Evolutionary conservation across 1,140 invertebrate genomes (phyloP).

Genomic region (Sycophaga agraensis): DNA sequence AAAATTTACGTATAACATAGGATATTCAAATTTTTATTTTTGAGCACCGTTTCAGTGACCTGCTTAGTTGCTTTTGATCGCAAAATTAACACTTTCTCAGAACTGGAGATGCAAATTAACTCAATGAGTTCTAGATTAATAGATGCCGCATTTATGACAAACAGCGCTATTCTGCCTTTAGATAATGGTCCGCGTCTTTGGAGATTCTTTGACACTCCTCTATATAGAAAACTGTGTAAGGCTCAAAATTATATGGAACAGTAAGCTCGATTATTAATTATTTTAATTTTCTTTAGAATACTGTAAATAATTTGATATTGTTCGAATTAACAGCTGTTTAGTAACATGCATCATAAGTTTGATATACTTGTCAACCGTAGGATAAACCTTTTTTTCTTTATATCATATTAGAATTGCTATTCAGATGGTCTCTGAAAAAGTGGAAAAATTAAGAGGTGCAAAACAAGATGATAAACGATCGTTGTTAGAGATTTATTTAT

Average conservation of each 20-base stretch:
- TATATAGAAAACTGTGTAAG: conserved; percentile 69
- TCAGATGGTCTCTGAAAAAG: conserved; percentile 66
- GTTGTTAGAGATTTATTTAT: conserved; percentile 68
- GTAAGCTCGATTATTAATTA: too few relatives aligned
- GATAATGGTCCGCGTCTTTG: conserved; percentile 78
- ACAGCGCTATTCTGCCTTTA: conserved; percentile 69
- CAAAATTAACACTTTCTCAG: conserved; percentile 66
- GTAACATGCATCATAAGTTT: too few relatives aligned
- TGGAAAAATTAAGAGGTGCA: conserved; percentile 54
- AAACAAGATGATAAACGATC: conserved; percentile 47
- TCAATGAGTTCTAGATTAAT: conserved; percentile 72
- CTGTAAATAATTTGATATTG: too few relatives aligned
- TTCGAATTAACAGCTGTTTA: background rate
- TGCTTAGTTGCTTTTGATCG: conserved; percentile 69
- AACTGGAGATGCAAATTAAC: conserved; percentile 58
- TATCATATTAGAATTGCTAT: conserved; percentile 70
- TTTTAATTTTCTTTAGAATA: too few relatives aligned
- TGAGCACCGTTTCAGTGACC: conserved; percentile 61
- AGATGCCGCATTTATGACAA: conserved; percentile 70
- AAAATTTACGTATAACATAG: too few relatives aligned
- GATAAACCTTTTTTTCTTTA: too few relatives aligned
- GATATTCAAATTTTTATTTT: background rate
- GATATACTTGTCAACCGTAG: too few relatives aligned
- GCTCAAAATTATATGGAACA: conserved; percentile 75
- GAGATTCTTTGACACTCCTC: conserved; percentile 70